Evolutionary conservation across 2,888 invertebrate species (phyloP), one percentile per base, ranked within the genome.

Genomic region (Marasmarcha lunaedactyla): DNA sequence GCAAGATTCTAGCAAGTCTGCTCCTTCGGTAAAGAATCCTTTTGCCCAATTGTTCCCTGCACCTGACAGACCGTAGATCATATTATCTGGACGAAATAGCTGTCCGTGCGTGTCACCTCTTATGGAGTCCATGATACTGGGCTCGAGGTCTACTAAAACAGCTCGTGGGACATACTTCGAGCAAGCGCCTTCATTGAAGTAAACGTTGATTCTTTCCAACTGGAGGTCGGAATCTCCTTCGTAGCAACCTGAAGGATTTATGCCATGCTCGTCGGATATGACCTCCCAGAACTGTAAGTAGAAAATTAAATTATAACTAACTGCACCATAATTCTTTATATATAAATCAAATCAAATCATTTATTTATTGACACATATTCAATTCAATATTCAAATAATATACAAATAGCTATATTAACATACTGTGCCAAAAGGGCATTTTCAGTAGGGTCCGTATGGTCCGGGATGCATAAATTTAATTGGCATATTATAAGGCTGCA

Each of bases 221-320:
- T 92, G 91, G 1, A 91, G 77, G 46, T 90, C 89, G 1, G 87
- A 87, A 59, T 90, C 89, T 2, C 90, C 90, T 46, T 81, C 68
- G 62, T 87, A 90, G 39, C 51, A 47, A 1, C 78, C 77, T 1
- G 51, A 46, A 1, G 88, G 86, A 55, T 89, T 88, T 50, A 91
- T 89, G 14, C 90, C 90, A 58, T 91, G 90, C 54, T 90, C 91
- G 55, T 91, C 91, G 5, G 91, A 91, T 55, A 93, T 92, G 30
- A 92, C 90, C 63, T 93, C 92, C 92, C 91, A 92, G 65, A 91
- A 91, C 90, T 91, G 69, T 37, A 72, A 73, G 39, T 26, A 38
- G 26, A 25, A 1, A 7, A 34, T 38, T 11, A 20, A 3, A 7
- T 20, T n/a, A n/a, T n/a, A n/a, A n/a, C n/a, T n/a, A n/a, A n/a